Percentiles rank a stretch among this genome's conserved stretches.
Conservation (phyloP, 2,888 invertebrate species). For the Ashinkailepas kermadecensis region DNA sequence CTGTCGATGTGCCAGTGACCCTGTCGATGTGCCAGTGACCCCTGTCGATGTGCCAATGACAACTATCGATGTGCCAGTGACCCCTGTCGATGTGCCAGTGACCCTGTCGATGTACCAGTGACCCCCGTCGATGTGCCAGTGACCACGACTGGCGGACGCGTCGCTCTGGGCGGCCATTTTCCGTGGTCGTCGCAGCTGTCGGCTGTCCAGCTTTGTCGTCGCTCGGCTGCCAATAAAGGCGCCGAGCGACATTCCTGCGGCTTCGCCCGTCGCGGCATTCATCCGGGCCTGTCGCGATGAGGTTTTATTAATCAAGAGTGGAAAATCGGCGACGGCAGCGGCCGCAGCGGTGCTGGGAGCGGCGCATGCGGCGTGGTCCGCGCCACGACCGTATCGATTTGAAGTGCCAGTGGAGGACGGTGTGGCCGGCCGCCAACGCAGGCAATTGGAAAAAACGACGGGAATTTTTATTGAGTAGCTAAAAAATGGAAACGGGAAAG, state of each 20-base stretch:
- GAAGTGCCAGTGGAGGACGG: not conserved
- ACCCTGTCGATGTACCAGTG: too few relatives aligned
- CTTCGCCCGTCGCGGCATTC: not conserved
- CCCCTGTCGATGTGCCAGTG: too few relatives aligned
- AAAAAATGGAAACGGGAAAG: not conserved
- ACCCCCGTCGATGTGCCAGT: too few relatives aligned
- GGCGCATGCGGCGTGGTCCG: too few relatives aligned
- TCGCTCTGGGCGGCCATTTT: too few relatives aligned
- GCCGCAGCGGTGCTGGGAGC: not conserved
- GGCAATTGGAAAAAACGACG: not conserved
- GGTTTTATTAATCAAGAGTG: slow-evolving; percentile 19
- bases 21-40: too few relatives aligned
- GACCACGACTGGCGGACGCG: too few relatives aligned
- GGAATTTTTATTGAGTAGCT: not conserved
- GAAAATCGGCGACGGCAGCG: not conserved
- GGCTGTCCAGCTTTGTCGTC: not conserved
- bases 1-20: too few relatives aligned
- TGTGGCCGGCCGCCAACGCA: not conserved
- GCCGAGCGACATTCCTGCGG: not conserved
- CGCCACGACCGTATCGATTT: not conserved
- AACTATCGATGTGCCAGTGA: too few relatives aligned
- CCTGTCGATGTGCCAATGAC: too few relatives aligned
- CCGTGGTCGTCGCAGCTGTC: too few relatives aligned
- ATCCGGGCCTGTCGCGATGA: not conserved
- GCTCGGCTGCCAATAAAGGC: not conserved